Conservation (phyloP, 2,888 invertebrate species). For the Creontiades dilutus region DNA sequence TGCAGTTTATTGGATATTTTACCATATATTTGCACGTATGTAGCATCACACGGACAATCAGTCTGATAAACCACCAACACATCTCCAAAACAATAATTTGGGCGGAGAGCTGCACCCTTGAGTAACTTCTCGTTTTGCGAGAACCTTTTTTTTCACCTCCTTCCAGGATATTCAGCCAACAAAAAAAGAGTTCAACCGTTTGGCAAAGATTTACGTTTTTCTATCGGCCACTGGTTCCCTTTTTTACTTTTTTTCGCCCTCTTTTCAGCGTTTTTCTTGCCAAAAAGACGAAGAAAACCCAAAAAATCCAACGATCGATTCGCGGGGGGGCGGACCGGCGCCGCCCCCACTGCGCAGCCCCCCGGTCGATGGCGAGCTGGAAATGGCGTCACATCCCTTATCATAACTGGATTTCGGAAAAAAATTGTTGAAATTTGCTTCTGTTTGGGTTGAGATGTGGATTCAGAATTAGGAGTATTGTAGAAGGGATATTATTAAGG, state of each 20-base stretch:
- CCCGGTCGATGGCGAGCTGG: constrained; percentile 58
- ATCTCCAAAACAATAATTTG: not conserved
- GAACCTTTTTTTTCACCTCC: not conserved
- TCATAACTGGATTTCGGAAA: not conserved
- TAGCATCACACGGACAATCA: too few species aligned
- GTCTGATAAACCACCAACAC: too few species aligned
- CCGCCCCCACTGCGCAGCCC: constrained; percentile 59
- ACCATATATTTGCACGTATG: too few species aligned
- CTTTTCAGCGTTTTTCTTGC: constrained; percentile 6
- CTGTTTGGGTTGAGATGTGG: too few species aligned
- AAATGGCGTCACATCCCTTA: constrained; percentile 64
- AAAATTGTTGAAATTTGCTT: not conserved
- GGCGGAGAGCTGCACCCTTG: not conserved
- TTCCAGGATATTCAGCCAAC: not conserved
- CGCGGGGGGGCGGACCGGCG: constrained; percentile 58
- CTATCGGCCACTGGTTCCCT: not conserved
- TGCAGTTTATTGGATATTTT: too few species aligned
- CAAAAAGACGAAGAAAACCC: constrained; percentile 42
- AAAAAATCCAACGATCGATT: constrained; percentile 54
- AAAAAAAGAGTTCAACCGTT: not conserved
- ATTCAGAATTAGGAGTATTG: not conserved
- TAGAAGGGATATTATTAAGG: not conserved
- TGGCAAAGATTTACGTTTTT: constrained; percentile 10
- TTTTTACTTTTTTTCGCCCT: not conserved
- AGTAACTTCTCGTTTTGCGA: not conserved